Base-by-base conservation (phyloP, 1,140 invertebrate genomes). In the Pollicipes pollicipes region DNA sequence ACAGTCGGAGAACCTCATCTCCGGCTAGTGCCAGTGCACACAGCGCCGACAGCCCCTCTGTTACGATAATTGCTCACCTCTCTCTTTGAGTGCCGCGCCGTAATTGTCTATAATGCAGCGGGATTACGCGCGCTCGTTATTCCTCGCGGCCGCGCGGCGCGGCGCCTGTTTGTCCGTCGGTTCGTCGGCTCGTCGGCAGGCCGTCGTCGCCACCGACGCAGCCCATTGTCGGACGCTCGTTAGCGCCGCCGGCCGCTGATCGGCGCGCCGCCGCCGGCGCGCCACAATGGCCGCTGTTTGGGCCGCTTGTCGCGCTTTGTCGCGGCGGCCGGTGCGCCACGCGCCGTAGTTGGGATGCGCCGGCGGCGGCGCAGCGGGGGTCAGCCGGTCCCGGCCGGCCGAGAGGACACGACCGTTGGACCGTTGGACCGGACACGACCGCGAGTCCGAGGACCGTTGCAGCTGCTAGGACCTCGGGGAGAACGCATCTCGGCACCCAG, bases 51-150 rank as follows among this genome's bases (percentile, higher is more conserved):
- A 24, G 13, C 45, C 45, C 45, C 45, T 58, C 24, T 58, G 45
- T 58, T 58, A 58, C 45, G 45, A 58, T 58, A 58, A 58, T 58
- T 58, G 45, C 45, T 58, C 45, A 58, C 45, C 45, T 58, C 45
- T 58, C 45, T 58, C 45, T 24, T 2, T 10, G 45, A 10, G 45
- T 21, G 45, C 24, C 13, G 45, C 21, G 45, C 45, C 45, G 45
- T 58, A 58, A 58, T 58, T 58, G 45, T 58, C 45, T 58, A 58
- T 58, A 58, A 58, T 58, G 45, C 45, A 21, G 13, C 45, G 21
- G 45, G 45, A 58, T 58, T 24, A 58, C 45, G 13, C 13, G 6
- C 45, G 45, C 45, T 58, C 45, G 45, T 58, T 58, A 58, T 58
- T 58, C 45, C 45, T 10, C 45, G 45, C 45, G 2, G 45, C 45